Conservation (phyloP, 2,888 invertebrate genomes). For the Drosophila demipolita region DNA sequence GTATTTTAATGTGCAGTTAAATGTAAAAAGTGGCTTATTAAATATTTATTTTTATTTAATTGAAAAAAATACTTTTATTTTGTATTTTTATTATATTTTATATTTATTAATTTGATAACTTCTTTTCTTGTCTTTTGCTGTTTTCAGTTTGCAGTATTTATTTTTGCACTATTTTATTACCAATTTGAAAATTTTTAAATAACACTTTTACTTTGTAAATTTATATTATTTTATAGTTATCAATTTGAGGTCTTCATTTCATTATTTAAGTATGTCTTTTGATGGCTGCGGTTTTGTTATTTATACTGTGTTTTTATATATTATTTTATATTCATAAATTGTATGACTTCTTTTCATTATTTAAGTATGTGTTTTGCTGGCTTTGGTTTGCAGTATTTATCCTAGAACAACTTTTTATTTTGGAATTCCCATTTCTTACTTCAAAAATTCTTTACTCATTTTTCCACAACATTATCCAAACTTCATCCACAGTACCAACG, state of each 20-base stretch:
- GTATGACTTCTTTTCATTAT: neutral
- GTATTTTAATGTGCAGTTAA: fast-evolving
- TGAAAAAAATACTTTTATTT: neutral
- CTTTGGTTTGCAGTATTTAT: neutral
- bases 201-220: too few species aligned
- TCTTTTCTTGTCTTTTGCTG: neutral
- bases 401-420: neutral
- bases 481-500: slow-evolving; percentile 24
- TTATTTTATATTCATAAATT: neutral
- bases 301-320: too few species aligned
- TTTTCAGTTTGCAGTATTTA: neutral
- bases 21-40: neutral
- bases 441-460: neutral
- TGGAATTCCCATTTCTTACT: neutral
- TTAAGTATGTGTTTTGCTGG: neutral
- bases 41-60: neutral
- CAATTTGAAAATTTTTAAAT: too few species aligned
- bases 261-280: too few species aligned
- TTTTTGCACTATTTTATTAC: neutral
- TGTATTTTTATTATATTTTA: too few species aligned
- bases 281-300: too few species aligned
- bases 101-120: neutral
- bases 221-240: too few species aligned
- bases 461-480: slow-evolving; percentile 1
- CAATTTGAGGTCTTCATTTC: too few species aligned